A percentile compares a stretch with the other conserved stretches of the same genome.
Conservation (phyloP, 2,888 invertebrate species). For the Drosophila paramelanica region DNA sequence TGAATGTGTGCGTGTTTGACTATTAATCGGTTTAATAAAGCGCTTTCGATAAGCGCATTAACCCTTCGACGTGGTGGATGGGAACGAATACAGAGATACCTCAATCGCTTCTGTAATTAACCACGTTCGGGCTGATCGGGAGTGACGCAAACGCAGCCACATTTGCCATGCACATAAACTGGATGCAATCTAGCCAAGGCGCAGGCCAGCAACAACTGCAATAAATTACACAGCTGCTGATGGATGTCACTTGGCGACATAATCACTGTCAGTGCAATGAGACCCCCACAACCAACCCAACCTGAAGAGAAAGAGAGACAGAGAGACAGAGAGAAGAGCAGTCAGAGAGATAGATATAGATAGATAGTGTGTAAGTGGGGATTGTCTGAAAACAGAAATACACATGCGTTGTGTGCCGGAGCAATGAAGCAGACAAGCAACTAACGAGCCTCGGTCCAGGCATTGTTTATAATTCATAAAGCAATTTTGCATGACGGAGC, state of each 20-base stretch:
- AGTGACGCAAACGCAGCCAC: conserved; percentile 24
- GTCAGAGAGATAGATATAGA: no score
- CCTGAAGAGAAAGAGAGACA: conserved; percentile 13
- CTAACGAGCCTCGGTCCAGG: conserved; percentile 59
- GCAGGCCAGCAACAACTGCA: conserved; percentile 47
- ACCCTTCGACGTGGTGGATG: conserved; percentile 28
- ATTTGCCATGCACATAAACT: conserved; percentile 46
- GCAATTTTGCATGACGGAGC: conserved; percentile 65
- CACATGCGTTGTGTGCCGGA: conserved; percentile 15
- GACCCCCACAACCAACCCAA: conserved; percentile 23
- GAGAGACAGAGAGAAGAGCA: neutral
- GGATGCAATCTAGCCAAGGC: conserved; percentile 55
- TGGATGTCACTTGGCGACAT: conserved; percentile 74
- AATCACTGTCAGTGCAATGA: conserved; percentile 71
- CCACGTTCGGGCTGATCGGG: conserved; percentile 17
- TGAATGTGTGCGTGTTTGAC: neutral
- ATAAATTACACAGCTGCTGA: conserved; percentile 71
- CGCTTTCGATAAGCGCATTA: conserved; percentile 55
- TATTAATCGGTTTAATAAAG: conserved; percentile 56
- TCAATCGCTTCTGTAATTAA: conserved; percentile 49
- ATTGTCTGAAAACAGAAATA: conserved; percentile 47
- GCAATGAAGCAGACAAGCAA: conserved; percentile 53
- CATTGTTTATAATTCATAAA: conserved; percentile 75
- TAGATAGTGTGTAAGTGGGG: neutral
- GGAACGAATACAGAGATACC: conserved; percentile 16